Evolutionary conservation across 2,113 vertebrate genomes (phyloP).

Genomic region (Ia io): DNA sequence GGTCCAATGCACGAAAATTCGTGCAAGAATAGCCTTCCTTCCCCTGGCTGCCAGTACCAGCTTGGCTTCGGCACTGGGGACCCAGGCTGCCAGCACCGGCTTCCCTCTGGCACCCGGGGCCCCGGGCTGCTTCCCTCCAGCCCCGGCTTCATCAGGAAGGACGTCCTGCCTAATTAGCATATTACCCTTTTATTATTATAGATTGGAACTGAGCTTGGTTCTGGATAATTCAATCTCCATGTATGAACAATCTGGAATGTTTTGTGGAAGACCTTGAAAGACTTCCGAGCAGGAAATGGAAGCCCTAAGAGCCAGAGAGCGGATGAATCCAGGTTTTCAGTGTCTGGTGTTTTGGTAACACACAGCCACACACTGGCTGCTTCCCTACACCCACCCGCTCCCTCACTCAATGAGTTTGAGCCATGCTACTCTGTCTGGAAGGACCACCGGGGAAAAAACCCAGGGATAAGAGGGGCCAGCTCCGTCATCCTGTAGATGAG

Average conservation of each 20-base stretch:
- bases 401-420: neutral
- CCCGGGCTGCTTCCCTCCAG: too few species aligned
- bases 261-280: slow-evolving; percentile 28
- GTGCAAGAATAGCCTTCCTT: too few species aligned
- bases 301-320: neutral
- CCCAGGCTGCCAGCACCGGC: too few species aligned
- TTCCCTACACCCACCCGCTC: neutral
- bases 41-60: too few species aligned
- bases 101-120: too few species aligned
- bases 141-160: too few species aligned
- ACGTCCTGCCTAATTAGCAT: too few species aligned
- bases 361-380: neutral
- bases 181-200: too few species aligned
- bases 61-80: too few species aligned
- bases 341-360: slow-evolving; percentile 8
- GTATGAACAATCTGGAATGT: neutral
- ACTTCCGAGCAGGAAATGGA: slow-evolving; percentile 19
- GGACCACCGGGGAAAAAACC: neutral
- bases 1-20: too few species aligned
- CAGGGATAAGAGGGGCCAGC: neutral
- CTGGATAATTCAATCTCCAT: slow-evolving; percentile 4
- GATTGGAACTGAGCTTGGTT: neutral
- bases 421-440: neutral
- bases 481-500: neutral
- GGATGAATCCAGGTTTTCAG: neutral